These are phyloP conservation scores for Eupithecia subfuscata DNA, from an alignment of 2,888 invertebrate species.

Conservation along the genomic window DNA sequence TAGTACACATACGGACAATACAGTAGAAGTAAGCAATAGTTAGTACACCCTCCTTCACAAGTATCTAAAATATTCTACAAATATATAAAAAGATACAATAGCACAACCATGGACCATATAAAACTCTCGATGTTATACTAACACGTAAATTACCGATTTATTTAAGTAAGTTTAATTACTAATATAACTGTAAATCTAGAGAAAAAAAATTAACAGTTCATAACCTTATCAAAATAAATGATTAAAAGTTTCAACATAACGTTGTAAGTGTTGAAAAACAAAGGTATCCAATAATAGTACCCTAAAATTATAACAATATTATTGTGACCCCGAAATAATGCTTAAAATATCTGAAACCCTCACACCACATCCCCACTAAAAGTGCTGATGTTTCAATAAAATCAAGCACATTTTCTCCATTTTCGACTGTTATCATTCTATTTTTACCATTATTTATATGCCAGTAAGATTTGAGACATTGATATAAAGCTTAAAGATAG, in stretches of 20 bases:
- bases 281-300: not conserved
- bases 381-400: conserved; percentile 58
- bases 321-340: conserved; percentile 40
- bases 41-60: conserved; percentile 73
- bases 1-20: conserved; percentile 57
- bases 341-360: conserved; percentile 49
- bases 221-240: conserved; percentile 42
- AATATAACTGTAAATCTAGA: conserved; percentile 70
- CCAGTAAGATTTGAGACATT: conserved; percentile 42
- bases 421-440: not conserved
- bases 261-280: conserved; percentile 20
- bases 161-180: conserved; percentile 76
- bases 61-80: conserved; percentile 33
- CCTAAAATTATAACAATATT: conserved; percentile 14
- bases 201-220: conserved; percentile 57
- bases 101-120: conserved; percentile 80
- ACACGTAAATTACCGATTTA: conserved; percentile 77
- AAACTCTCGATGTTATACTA: conserved; percentile 75
- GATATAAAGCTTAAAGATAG: conserved; percentile 56
- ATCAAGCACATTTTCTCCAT: conserved; percentile 10
- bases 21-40: conserved; percentile 54
- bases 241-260: conserved; percentile 33
- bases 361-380: conserved; percentile 79
- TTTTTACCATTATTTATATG: conserved; percentile 57
- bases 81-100: conserved; percentile 59